Percentiles rank a stretch among this genome's conserved stretches.
Evolutionary conservation across 2,888 invertebrate genomes (phyloP).

Genomic region (Cremastobaeus sp.): DNA sequence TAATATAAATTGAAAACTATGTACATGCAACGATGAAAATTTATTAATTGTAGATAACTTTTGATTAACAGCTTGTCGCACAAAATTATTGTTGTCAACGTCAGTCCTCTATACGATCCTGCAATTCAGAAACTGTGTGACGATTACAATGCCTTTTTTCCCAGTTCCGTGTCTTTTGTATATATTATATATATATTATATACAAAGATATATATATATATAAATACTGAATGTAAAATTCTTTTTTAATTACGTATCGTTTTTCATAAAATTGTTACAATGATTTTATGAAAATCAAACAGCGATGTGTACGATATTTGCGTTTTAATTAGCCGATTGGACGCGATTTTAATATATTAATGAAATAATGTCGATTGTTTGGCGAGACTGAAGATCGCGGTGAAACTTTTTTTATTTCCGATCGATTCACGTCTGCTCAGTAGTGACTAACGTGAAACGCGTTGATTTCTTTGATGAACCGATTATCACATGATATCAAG

Average conservation of each 20-base stretch:
- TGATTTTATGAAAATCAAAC: slow-evolving; percentile 47
- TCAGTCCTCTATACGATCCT: slow-evolving; percentile 57
- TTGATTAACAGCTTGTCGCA: slow-evolving; percentile 59
- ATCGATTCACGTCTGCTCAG: slow-evolving; percentile 7
- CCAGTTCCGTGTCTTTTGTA: slow-evolving; percentile 59
- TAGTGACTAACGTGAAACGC: slow-evolving; percentile 33
- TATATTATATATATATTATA: slow-evolving; percentile 53
- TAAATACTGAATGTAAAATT: slow-evolving; percentile 59
- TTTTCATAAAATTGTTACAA: slow-evolving; percentile 56
- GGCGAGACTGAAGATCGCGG: neutral
- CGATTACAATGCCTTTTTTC: slow-evolving; percentile 58
- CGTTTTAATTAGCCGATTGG: slow-evolving; percentile 8
- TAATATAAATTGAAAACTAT: slow-evolving; percentile 63
- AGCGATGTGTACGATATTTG: slow-evolving; percentile 43
- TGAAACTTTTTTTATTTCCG: slow-evolving; percentile 13
- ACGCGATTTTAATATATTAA: neutral
- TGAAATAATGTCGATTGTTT: slow-evolving; percentile 15
- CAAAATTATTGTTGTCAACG: slow-evolving; percentile 60
- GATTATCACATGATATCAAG: slow-evolving; percentile 50
- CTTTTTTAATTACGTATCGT: slow-evolving; percentile 47
- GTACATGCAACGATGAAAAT: slow-evolving; percentile 60
- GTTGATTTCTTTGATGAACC: slow-evolving; percentile 48
- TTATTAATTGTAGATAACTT: slow-evolving; percentile 58
- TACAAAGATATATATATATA: slow-evolving; percentile 39
- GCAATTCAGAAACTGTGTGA: slow-evolving; percentile 56